Base-by-base conservation (phyloP, 1,140 invertebrate species). In the Drosophila nebulosa region DNA sequence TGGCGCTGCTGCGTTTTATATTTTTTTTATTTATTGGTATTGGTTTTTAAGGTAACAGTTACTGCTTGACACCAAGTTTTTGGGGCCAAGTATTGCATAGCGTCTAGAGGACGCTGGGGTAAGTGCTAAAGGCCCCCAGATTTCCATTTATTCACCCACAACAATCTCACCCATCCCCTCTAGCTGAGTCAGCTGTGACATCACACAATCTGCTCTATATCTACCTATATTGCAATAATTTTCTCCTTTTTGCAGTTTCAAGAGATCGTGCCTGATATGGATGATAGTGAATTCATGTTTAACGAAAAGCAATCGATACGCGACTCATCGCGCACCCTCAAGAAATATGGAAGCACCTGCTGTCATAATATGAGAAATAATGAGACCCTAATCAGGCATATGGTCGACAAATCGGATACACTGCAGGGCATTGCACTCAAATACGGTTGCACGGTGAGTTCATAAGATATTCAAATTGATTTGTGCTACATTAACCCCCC, bases 351-450 rank as follows among this genome's bases (percentile, higher is more conserved):
- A 50, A 97, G 96, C 83, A 97, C 96, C 74, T 95, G 95, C 70
- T 90, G 81, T 74, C 89, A 90, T 64, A 96, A 93, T 89, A 90
- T 93, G 73, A 92, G 91, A 39, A 93, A 92, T 69, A 93, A 93
- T 79, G 95, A 96, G 83, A 94, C 94, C 77, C 94, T 95, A 78
- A 81, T 98, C 63, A 96, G 97, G 91, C 97, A 98, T 91, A 93
- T 92, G 39, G 94, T 98, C 64, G 92, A 94, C 24, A 94, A 95
- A 89, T 94, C 94, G 14, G 97, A 98, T 91, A 98, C 97, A n/a
- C 92, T 98, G 64, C 96, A 97, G 93, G 97, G 97, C 78, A 95
- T 98, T 74, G 96, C 97, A 21, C 93, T 98, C 27, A 97, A 96
- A 94, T 98, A 98, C 93, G 96, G 96, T 89, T 96, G 97, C 78